Evolutionary conservation across 2,888 invertebrate species (phyloP), one percentile per base, ranked within the genome.

Genomic region (Trimorus sp.): DNA sequence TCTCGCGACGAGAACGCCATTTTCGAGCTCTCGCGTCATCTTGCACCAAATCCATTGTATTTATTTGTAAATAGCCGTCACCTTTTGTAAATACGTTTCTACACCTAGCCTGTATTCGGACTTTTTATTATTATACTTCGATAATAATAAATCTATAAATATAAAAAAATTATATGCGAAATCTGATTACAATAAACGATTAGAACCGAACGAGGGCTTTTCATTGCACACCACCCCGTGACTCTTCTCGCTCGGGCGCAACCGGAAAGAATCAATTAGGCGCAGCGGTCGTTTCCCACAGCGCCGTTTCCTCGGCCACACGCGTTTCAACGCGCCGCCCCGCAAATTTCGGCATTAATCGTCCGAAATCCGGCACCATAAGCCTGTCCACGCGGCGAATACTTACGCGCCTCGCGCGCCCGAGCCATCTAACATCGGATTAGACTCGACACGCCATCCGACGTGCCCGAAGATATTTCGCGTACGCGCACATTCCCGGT

Each of bases 31-130:
- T 84, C 83, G 82, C 9, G 40, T 40, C 40, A 40, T 40, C 12
- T 63, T 77, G 84, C 84, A 84, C 83, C 83, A 73, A 86, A 53
- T 78, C 86, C 82, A 68, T 84, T 90, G 89, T 91, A 91, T 91
- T 91, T 90, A 90, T 90, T 90, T 90, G 90, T 89, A 88, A 75
- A 88, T 87, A 88, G 60, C 54, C 62, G 40, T 79, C 59, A 62
- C 38, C 65, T 84, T 82, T 65, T 83, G 79, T 68, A 80, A 81
- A 84, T 83, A 83, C 58, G 62, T 79, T 83, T 83, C 65, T 77
- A 79, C 26, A 14, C 53, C 59, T 83, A 79, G 73, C 70, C 71
- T 76, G 65, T 73, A 73, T 68, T 68, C 60, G 69, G 59, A 77
- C 63, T 79, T 82, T 69, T 73, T 79, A 79, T 80, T 70, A 76